These are phyloP conservation scores for Emydocephalus ijimae DNA, from an alignment of 2,113 vertebrate genomes.

Conservation along the genomic window DNA sequence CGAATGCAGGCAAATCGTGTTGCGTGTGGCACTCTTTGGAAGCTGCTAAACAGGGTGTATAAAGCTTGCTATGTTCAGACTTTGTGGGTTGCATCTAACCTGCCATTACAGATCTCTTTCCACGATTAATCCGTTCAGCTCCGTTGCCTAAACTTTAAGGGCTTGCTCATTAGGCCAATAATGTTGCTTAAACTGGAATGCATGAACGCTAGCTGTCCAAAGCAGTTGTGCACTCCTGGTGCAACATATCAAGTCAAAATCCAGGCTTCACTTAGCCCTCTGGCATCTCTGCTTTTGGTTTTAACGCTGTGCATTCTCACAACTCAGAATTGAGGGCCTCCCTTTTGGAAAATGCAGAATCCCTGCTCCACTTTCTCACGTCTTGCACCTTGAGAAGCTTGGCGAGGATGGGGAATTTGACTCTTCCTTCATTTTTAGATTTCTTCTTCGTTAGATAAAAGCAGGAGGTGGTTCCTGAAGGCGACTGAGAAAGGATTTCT, in stretches of 20 bases:
- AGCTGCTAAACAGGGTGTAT: neutral
- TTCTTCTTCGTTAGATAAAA: neutral
- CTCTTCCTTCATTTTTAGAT: neutral
- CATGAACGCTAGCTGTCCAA: neutral
- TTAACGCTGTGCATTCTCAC: neutral
- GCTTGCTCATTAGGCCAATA: neutral
- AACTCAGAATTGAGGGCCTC: neutral
- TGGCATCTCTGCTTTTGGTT: neutral
- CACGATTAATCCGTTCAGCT: neutral
- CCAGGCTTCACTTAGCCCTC: neutral
- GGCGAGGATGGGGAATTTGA: neutral
- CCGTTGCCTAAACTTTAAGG: neutral
- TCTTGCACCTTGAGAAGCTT: neutral
- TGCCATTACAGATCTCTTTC: neutral
- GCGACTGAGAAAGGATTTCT: neutral
- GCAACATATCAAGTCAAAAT: neutral
- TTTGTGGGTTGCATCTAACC: neutral
- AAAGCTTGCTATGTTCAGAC: neutral
- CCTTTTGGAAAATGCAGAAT: neutral
- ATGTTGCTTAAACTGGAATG: neutral
- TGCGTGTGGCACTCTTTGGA: neutral
- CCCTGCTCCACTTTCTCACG: neutral
- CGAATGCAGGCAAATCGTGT: neutral
- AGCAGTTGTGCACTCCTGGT: neutral
- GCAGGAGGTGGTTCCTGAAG: neutral